Base-by-base conservation (phyloP, 2,797 vertebrate species). In the Xenentodon cancila region DNA sequence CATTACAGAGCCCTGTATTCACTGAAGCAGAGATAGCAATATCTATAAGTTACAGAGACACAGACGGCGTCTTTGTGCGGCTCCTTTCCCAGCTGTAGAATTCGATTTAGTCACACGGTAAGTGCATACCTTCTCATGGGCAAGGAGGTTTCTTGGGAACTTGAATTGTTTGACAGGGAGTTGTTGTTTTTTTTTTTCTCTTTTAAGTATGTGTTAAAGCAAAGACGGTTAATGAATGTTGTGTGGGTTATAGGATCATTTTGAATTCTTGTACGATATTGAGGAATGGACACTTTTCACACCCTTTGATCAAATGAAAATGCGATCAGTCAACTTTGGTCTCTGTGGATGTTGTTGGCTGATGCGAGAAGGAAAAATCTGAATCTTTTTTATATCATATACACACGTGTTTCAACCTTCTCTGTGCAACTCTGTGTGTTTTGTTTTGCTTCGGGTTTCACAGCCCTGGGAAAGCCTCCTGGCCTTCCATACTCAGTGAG, bases 1-100 rank as follows among this genome's bases (percentile, higher is more conserved):
- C 59, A 56, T 72, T 68, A 90, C 82, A 86, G 80, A 84, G 72
- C 55, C 32, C 49, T 3, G 61, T 77, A 83, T 89, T 89, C 77
- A 89, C 61, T 62, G 3, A 62, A 62, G 48, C 68, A 19, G 46
- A 70, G 68, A 77, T 81, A 57, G 59, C 79, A 79, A 80, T 75
- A 77, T 80, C 77, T 80, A 68, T 84, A 86, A 75, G 76, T 81
- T 73, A 60, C 63, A 27, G 65, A 59, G 58, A 72, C 72, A 86
- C 79, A 88, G 80, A 65, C 75, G 17, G 62, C 22, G 27, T 73
- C 82, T 82, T 85, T 88, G 82, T 88, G 64, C 62, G n/a, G 46
- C 73, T 79, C 7, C 11, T 51, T 59, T 81, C 58, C 68, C 52
- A 71, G 59, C 75, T 77, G 64, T 59, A 82, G 44, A 69, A 68